Evolutionary conservation across 2,888 invertebrate genomes (phyloP).

Genomic region (Minunthozetes semirufus): DNA sequence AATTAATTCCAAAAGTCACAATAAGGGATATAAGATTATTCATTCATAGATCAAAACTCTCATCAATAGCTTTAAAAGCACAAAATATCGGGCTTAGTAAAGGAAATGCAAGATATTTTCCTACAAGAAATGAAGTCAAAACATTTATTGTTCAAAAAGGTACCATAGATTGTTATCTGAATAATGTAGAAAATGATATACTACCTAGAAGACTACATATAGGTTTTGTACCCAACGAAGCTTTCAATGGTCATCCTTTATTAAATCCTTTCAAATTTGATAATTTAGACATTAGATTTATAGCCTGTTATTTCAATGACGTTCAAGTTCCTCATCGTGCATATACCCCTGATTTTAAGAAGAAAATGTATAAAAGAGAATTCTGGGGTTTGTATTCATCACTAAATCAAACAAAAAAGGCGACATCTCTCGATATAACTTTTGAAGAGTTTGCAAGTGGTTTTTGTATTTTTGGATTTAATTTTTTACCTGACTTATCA

Average conservation of each 20-base stretch:
- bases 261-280: slow-evolving; percentile 43
- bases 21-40: slow-evolving; percentile 41
- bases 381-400: slow-evolving; percentile 41
- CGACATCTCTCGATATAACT: slow-evolving; percentile 39
- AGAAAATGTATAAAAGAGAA: slow-evolving; percentile 24
- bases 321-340: slow-evolving; percentile 41
- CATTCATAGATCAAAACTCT: slow-evolving; percentile 40
- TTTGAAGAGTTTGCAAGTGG: slow-evolving; percentile 36
- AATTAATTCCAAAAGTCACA: slow-evolving; percentile 37
- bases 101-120: slow-evolving; percentile 42
- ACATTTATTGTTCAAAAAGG: slow-evolving; percentile 43
- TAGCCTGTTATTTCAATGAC: slow-evolving; percentile 42
- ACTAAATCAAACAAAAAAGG: slow-evolving; percentile 38
- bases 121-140: slow-evolving; percentile 40
- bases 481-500: slow-evolving; percentile 44
- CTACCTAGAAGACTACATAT: slow-evolving; percentile 45
- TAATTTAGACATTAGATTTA: slow-evolving; percentile 40
- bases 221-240: slow-evolving; percentile 43
- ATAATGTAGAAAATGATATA: slow-evolving; percentile 45
- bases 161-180: slow-evolving; percentile 44
- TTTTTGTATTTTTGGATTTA: slow-evolving; percentile 43
- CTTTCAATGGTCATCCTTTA: slow-evolving; percentile 41
- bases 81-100: slow-evolving; percentile 42
- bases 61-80: slow-evolving; percentile 43
- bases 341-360: slow-evolving; percentile 39